Conservation (phyloP, 2,797 vertebrate genomes). For the Gambelia wislizenii region DNA sequence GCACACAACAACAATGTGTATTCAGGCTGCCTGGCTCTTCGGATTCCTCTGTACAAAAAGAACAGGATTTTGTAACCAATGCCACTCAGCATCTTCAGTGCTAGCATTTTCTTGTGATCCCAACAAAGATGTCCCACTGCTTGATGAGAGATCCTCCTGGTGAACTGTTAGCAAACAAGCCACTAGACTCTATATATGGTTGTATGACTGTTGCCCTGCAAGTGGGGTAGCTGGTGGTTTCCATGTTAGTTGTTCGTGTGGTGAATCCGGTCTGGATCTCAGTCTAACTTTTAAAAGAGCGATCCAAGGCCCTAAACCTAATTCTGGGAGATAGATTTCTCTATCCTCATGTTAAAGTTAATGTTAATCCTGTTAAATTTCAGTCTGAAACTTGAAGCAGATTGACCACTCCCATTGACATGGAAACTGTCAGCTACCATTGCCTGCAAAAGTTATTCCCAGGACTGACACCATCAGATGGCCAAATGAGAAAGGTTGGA, state of each 20-base stretch:
- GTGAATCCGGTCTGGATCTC: too few relatives aligned
- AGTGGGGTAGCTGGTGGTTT: background rate
- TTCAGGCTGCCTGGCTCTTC: background rate
- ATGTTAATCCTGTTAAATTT: too few relatives aligned
- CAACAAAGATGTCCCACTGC: background rate
- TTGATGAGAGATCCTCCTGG: background rate
- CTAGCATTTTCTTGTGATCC: background rate
- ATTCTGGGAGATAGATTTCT: too few relatives aligned
- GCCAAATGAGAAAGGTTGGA: background rate
- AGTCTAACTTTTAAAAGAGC: too few relatives aligned
- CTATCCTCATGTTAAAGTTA: too few relatives aligned
- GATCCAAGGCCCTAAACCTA: too few relatives aligned
- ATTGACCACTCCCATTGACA: too few relatives aligned
- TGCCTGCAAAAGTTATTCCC: background rate
- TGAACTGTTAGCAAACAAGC: background rate
- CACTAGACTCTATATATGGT: background rate
- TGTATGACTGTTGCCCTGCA: background rate
- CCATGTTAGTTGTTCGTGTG: too few relatives aligned
- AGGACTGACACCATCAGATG: background rate
- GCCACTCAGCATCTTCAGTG: background rate
- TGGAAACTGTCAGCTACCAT: background rate
- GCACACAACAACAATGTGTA: background rate
- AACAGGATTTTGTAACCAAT: background rate
- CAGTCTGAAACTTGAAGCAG: too few relatives aligned
- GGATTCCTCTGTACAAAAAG: background rate